Evolutionary conservation across 53 echinoderm and acorn worm species (phyloP).

Genomic region (Patiria pectinifera): DNA sequence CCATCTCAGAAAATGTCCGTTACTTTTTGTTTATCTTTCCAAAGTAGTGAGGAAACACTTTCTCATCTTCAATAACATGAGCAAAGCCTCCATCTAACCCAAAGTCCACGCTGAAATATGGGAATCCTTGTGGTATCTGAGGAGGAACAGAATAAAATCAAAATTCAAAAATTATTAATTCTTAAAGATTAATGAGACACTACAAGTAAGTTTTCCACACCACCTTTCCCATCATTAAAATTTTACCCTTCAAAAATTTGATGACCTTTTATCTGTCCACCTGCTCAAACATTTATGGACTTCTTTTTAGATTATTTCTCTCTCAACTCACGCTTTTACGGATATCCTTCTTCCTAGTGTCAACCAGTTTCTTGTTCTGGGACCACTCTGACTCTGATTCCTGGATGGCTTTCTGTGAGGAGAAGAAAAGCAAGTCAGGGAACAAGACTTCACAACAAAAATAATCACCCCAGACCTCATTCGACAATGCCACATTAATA

Average conservation of each 20-base stretch:
- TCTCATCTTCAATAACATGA: constrained; percentile 96
- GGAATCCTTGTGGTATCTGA: constrained; percentile 90
- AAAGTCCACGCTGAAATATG: constrained; percentile 98
- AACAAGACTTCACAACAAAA: not conserved
- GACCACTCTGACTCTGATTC: constrained; percentile 96
- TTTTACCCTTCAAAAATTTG: not conserved
- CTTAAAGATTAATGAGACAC: not conserved
- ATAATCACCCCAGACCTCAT: too few species aligned
- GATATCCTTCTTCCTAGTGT: constrained; percentile 92
- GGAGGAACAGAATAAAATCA: not conserved
- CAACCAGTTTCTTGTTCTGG: constrained; percentile 97
- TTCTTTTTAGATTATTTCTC: not conserved
- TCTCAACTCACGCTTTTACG: constrained; percentile 74
- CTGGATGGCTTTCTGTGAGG: constrained; percentile 93
- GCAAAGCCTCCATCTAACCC: constrained; percentile 99
- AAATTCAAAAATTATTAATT: not conserved
- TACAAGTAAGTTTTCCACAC: not conserved
- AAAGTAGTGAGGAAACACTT: constrained; percentile 93
- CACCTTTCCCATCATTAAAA: not conserved
- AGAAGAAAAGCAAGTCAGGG: not conserved
- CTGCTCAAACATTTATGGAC: not conserved
- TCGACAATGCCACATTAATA: too few species aligned
- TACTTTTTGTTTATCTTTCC: constrained; percentile 77
- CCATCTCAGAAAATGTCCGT: not conserved
- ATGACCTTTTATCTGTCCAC: not conserved